Percentiles rank a stretch among this genome's conserved stretches.
Evolutionary conservation across 2,888 invertebrate genomes (phyloP).

Genomic region (Dimorphilus gyrociliatus): DNA sequence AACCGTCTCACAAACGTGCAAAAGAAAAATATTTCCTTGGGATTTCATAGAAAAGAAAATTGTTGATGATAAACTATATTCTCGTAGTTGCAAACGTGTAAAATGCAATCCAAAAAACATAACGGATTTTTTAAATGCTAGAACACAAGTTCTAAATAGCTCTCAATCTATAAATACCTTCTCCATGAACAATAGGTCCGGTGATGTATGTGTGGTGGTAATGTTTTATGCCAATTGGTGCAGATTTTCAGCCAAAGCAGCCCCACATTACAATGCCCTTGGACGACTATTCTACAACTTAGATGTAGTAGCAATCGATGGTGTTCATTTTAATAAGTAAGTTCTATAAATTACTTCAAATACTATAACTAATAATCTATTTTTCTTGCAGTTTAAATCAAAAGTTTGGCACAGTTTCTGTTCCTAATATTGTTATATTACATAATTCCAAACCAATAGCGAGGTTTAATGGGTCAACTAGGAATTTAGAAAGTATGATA

Average conservation of each 20-base stretch:
- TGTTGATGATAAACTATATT: no score
- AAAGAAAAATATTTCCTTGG: no score
- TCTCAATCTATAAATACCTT: slow-evolving; percentile 52
- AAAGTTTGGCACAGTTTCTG: slow-evolving; percentile 34
- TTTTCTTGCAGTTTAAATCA: slow-evolving; percentile 25
- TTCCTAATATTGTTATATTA: slow-evolving; percentile 33
- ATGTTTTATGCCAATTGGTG: slow-evolving; percentile 79
- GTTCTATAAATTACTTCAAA: no score
- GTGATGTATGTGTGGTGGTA: slow-evolving; percentile 47
- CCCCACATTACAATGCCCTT: slow-evolving; percentile 74
- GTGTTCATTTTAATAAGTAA: slow-evolving; percentile 53
- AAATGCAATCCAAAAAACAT: no score
- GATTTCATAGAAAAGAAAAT: no score
- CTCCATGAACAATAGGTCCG: slow-evolving; percentile 44
- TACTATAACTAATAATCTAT: no score
- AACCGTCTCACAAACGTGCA: no score
- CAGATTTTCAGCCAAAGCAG: slow-evolving; percentile 72
- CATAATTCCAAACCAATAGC: slow-evolving; percentile 31
- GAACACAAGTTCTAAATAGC: slow-evolving; percentile 50
- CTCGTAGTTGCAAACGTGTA: no score
- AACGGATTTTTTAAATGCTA: no score
- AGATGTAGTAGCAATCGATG: slow-evolving; percentile 71
- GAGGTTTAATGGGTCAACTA: slow-evolving; percentile 45
- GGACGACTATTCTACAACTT: slow-evolving; percentile 70
- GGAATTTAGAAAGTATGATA: slow-evolving; percentile 55